Conservation (phyloP, 2,113 vertebrate species). For the Cheirogaleus medius region DNA sequence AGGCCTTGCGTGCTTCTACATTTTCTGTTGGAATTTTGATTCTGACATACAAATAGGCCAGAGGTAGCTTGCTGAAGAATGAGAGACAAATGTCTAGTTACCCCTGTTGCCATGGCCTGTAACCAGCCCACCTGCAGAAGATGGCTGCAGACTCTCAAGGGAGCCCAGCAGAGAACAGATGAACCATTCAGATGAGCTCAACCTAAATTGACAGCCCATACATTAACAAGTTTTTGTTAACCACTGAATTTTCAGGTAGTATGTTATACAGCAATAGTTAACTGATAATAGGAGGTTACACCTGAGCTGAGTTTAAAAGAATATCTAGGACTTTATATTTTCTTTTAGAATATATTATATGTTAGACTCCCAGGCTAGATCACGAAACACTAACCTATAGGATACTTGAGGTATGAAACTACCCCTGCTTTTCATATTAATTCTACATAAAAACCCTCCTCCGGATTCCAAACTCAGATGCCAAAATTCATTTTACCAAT, state of each 20-base stretch:
- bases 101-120: not conserved
- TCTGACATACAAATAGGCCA: not conserved
- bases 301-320: not conserved
- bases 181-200: not conserved
- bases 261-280: not conserved
- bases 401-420: not conserved
- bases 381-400: not conserved
- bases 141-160: not conserved
- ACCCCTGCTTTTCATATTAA: not conserved
- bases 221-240: not conserved
- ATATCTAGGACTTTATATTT: not conserved
- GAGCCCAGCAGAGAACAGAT: not conserved
- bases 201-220: not conserved
- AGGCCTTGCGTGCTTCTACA: not conserved
- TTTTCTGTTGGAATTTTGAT: not conserved
- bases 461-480: not conserved
- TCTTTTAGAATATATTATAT: not conserved
- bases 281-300: not conserved
- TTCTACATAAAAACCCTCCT: not conserved
- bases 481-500: not conserved
- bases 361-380: not conserved
- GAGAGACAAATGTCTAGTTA: not conserved
- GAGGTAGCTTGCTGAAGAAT: not conserved
- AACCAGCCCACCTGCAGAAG: not conserved
- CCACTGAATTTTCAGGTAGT: not conserved